Evolutionary conservation across 2,888 invertebrate genomes (phyloP).

Genomic region (Drosophila histrio): DNA sequence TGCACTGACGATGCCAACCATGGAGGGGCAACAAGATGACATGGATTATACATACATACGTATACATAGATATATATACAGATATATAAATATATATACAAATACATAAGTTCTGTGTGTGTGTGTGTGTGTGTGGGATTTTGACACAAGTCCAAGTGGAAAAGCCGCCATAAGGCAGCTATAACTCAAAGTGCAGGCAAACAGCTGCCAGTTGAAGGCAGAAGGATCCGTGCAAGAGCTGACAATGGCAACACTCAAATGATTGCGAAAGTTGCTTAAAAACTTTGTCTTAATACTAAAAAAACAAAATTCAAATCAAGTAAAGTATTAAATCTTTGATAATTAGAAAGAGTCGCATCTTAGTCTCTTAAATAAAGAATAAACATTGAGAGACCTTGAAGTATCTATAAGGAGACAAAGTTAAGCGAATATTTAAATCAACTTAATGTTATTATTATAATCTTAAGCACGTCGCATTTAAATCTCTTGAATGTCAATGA

Average conservation of each 20-base stretch:
- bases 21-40: slow-evolving; percentile 26
- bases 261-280: slow-evolving; percentile 14
- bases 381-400: too few species aligned
- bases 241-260: slow-evolving; percentile 47
- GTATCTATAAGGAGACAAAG: too few species aligned
- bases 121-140: slow-evolving; percentile 27
- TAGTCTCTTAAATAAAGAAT: too few species aligned
- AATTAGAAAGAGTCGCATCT: too few species aligned
- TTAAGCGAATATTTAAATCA: too few species aligned
- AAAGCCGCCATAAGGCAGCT: slow-evolving; percentile 64
- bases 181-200: slow-evolving; percentile 77
- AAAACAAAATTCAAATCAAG: too few species aligned
- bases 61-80: neutral
- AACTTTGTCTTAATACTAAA: neutral
- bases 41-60: slow-evolving; percentile 28
- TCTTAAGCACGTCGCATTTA: too few species aligned
- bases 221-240: slow-evolving; percentile 38
- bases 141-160: slow-evolving; percentile 75
- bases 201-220: slow-evolving; percentile 58
- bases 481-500: too few species aligned
- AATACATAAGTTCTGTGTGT: neutral
- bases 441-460: too few species aligned
- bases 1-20: slow-evolving; percentile 69
- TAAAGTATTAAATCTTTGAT: too few species aligned
- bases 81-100: slow-evolving; percentile 20